phyloP scores from a whole-genome alignment of 2,888 invertebrate species.

The Ophion obscuratus region DNA sequence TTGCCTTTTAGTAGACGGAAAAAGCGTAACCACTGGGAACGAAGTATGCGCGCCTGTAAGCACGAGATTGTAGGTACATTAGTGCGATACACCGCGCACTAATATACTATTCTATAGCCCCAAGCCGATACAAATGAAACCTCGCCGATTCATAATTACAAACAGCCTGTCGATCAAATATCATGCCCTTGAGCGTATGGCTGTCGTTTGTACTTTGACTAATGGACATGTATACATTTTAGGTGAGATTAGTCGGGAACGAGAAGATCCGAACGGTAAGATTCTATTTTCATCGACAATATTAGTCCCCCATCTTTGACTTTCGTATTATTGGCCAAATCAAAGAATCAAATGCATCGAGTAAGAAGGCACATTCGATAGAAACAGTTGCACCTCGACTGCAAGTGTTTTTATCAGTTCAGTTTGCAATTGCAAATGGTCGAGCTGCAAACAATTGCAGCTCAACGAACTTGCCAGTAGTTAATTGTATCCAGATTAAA shows the following conservation, averaged over 20 bases:
- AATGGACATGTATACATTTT: constrained; percentile 76
- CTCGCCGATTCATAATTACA: constrained; percentile 72
- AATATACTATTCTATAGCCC: constrained; percentile 12
- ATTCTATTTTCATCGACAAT: constrained; percentile 45
- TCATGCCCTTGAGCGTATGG: constrained; percentile 69
- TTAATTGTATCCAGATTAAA: not conserved
- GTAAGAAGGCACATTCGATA: not conserved
- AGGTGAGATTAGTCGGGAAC: constrained; percentile 85
- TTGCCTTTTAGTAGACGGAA: not conserved
- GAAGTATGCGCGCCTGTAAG: constrained; percentile 76
- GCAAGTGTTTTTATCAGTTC: no score
- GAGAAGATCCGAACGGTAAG: constrained; percentile 84
- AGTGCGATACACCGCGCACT: constrained; percentile 74
- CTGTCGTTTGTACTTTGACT: constrained; percentile 66
- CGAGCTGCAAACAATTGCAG: not conserved
- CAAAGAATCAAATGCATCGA: not conserved
- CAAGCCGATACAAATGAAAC: constrained; percentile 61
- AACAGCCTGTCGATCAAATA: constrained; percentile 65
- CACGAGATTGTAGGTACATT: constrained; percentile 78
- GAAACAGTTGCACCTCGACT: not conserved
- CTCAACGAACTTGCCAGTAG: not conserved
- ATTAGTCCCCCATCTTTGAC: not conserved
- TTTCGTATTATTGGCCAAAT: not conserved
- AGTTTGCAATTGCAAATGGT: no score
- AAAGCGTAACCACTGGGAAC: constrained; percentile 52